Base-by-base conservation (phyloP, 2,888 invertebrate species). In the Timandra comae region DNA sequence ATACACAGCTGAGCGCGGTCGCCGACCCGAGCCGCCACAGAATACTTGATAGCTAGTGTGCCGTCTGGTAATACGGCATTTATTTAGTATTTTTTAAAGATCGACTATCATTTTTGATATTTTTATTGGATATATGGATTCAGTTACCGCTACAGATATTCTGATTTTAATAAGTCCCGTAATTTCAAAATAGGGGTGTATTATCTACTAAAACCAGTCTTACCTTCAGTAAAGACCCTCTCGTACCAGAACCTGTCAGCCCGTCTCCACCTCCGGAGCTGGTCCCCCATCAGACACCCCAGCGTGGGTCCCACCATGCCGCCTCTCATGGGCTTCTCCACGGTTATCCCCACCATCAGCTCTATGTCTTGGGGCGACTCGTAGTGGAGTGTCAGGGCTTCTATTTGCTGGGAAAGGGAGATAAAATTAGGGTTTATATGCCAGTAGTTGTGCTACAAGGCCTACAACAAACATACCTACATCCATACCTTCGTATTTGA, bases 271-370 rank as follows among this genome's bases (percentile, higher is more conserved):
- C 92, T 90, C 56, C 91, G 90, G 78, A 95, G 91, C 76, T 96
- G 95, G 6, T 92, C 92, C 3, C 92, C 93, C 59, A 96, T 93
- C 46, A 96, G 87, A 61, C 96, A 96, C 25, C 92, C 92, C 59
- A 96, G 94, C 9, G 94, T 94, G 1, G 95, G 95, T 6, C 95
- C 95, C 29, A 95, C 84, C 88, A 93, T 90, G 27, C 92, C 92
- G 23, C 92, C 94, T 26, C 92, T 93, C 48, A 94, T 81, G 0
- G 93, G 90, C 36, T 89, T 86, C 71, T 96, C 96, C 0, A 93
- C 91, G 5, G 95, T 91, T 24, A 95, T 93, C n/a, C 93, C 96
- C n/a, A 92, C 92, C 91, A 94, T 93, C 27, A 96, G 78, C 79
- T 96, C 96, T 30, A 96, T 91, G 72, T 96, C 96, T 35, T 90